Evolutionary conservation across 2,113 vertebrate species (phyloP), one percentile per base, ranked within the genome.

Genomic region (Eira barbara): DNA sequence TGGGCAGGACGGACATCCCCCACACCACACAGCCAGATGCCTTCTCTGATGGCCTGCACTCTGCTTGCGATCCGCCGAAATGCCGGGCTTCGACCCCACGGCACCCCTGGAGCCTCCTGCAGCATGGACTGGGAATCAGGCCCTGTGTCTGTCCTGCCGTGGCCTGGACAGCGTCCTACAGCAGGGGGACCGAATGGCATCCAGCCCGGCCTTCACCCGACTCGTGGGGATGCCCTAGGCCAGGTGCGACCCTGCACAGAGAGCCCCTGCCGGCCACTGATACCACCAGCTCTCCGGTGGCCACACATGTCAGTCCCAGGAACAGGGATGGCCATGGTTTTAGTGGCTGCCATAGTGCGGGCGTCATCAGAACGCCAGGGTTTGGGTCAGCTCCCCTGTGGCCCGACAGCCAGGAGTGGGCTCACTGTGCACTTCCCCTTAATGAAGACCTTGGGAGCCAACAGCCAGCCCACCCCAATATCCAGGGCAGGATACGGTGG

Each of bases 221-320:
- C 42, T 47, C 12, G 6, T 1, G 29, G 31, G 1, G 12, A 9
- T 0, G 12, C 34, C 14, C 3, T 3, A 14, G 17, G 2, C 47
- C 9, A 21, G 57, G 57, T 59, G 57, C 7, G 21, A 6, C 52
- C 52, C 52, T 1, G 17, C 52, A 6, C 52, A 12, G 47, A 45
- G 4, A 11, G 29, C 31, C 47, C 47, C 20, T 34, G 20, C 29
- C 31, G 11, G 5, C 18, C 18, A 3, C 23, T 4, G 74, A 49
- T 15, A 31, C 74, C 4, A 2, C 1, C 3, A 3, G 17, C 3
- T 31, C 29, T 31, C 45, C 15, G 2, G 7, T 9, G 8, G 42
- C 74, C 45, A 10, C 27, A 4, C 45, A 10, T 9, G 2, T 27
- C 14, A 20, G 29, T 31, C 47, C 31, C 76, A 79, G 71, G 21